phyloP scores from a whole-genome alignment of 2,888 invertebrate species.

The Drosophila neonasuta region DNA sequence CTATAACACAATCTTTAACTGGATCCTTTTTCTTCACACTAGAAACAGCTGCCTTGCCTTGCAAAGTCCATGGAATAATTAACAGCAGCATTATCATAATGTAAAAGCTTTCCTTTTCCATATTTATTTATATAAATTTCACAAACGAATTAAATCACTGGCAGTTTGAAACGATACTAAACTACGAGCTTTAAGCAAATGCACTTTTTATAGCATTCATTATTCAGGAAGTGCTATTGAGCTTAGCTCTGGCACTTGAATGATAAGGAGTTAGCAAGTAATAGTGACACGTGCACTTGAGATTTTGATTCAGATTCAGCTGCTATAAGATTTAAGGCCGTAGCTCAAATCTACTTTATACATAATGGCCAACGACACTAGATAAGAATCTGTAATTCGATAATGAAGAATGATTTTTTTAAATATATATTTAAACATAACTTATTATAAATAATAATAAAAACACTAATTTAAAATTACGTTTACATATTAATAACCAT shows the following conservation, averaged over 20 bases:
- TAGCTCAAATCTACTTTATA: not conserved
- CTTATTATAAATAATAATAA: too few relatives aligned
- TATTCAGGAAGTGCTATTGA: conserved; percentile 40
- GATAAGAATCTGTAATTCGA: too few relatives aligned
- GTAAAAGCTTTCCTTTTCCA: conserved; percentile 18
- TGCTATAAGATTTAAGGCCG: not conserved
- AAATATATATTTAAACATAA: too few relatives aligned
- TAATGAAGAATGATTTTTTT: too few relatives aligned
- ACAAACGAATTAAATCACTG: not conserved
- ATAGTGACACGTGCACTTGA: conserved; percentile 31
- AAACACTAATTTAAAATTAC: not conserved
- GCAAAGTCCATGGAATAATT: conserved; percentile 21
- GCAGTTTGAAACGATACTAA: conserved; percentile 34
- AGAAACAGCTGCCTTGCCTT: conserved; percentile 7
- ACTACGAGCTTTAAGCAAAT: conserved; percentile 14
- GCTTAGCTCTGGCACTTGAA: conserved; percentile 4
- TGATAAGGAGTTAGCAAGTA: conserved; percentile 38
- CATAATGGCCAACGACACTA: too few relatives aligned
- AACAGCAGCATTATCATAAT: conserved; percentile 19
- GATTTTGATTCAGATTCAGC: conserved; percentile 15
- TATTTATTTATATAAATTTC: not conserved
- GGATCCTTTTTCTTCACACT: conserved; percentile 42
- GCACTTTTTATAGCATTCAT: conserved; percentile 28
- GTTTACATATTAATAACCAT: not conserved
- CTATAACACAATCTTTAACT: conserved; percentile 25